Evolutionary conservation across 2,797 vertebrate genomes (phyloP).

Genomic region (Coccyzus lansbergi): DNA sequence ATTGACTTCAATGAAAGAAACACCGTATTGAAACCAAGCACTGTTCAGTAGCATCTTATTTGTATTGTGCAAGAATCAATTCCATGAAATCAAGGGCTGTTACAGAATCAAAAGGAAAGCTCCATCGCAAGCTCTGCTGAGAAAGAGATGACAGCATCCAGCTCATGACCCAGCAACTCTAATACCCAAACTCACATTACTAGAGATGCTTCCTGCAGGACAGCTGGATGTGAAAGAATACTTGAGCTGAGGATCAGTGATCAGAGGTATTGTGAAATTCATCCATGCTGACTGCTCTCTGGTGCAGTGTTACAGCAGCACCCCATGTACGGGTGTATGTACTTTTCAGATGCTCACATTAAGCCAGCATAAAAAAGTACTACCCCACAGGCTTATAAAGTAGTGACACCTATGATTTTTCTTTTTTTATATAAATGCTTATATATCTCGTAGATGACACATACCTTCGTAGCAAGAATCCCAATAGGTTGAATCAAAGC

Average conservation of each 20-base stretch:
- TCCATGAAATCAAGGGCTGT: background rate
- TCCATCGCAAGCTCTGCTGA: background rate
- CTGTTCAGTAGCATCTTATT: background rate
- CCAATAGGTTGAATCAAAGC: background rate
- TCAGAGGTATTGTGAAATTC: background rate
- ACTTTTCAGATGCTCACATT: background rate
- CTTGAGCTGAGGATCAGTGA: background rate
- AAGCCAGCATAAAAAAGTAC: background rate
- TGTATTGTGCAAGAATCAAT: background rate
- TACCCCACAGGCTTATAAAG: background rate
- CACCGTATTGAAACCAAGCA: background rate
- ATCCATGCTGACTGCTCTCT: background rate
- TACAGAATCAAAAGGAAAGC: background rate
- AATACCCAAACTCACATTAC: background rate
- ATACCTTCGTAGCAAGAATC: background rate
- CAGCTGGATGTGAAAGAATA: background rate
- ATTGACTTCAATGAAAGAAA: background rate
- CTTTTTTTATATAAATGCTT: background rate
- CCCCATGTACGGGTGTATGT: fast-evolving
- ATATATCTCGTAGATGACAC: background rate
- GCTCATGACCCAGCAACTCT: fast-evolving
- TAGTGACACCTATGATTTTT: background rate
- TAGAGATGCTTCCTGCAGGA: background rate
- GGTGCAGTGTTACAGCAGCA: background rate
- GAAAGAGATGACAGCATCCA: background rate